Conservation (phyloP, 64 coral and sea anemone genomes). For the Pocillopora damicornis region DNA sequence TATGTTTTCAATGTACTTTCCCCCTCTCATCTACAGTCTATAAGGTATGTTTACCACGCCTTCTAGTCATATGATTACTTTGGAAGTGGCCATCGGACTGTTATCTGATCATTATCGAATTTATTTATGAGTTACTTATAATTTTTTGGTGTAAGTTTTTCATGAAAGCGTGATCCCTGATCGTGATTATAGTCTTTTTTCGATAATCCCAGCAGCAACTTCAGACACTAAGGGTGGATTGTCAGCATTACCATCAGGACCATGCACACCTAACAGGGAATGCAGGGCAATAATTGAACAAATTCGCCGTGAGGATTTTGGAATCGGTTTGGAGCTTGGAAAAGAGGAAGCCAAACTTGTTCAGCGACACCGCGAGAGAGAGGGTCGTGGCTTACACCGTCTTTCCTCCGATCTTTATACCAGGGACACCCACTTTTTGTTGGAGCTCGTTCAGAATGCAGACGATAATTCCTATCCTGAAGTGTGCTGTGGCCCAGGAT, state of each 20-base stretch:
- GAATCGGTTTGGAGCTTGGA: constrained; percentile 76
- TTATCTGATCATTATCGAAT: not conserved
- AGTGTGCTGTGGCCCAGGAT: not conserved
- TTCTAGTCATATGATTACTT: too few relatives aligned
- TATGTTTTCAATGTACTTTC: not conserved
- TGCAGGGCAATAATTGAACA: constrained; percentile 70
- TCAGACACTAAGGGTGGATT: not conserved
- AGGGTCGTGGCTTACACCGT: constrained; percentile 81
- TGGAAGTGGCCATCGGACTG: too few relatives aligned
- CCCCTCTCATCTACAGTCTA: not conserved
- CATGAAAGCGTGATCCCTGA: too few relatives aligned
- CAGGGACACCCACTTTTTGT: constrained; percentile 90
- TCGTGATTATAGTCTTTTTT: too few relatives aligned
- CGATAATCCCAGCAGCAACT: not conserved
- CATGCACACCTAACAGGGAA: constrained; percentile 16
- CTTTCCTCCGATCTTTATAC: constrained; percentile 80
- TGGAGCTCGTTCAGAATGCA: constrained; percentile 92
- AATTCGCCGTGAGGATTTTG: constrained; percentile 92
- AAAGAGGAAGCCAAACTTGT: constrained; percentile 73
- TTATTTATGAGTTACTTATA: not conserved
- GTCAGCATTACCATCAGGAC: not conserved
- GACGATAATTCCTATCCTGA: constrained; percentile 77
- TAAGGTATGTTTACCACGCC: too few relatives aligned
- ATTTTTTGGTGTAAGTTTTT: too few relatives aligned
- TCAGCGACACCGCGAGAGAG: constrained; percentile 71